Base-by-base conservation (phyloP, 2,113 vertebrate species). In the Pogona vitticeps region DNA sequence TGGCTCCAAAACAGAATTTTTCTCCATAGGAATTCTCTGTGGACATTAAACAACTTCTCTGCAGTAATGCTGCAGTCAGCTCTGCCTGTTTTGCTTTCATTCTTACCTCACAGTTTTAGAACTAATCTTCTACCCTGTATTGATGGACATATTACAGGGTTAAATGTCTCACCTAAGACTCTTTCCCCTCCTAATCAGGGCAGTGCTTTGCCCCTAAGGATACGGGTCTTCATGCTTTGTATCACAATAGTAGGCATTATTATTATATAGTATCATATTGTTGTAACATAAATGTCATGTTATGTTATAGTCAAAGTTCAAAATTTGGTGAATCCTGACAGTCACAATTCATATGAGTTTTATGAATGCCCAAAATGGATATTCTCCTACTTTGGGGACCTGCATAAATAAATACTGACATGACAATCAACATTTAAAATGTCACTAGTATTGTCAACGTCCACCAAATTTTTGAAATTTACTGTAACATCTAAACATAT, bases 11-110 rank as follows among this genome's bases (percentile, higher is more conserved):
- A n/a, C 42, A 46, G 59, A 83, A 87, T 33, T 23, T 83, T 65
- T 90, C 68, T 63, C 61, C 58, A n/a, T 89, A 63, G 88, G 89
- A 68, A 85, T 82, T 88, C 0, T 83, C 61, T 78, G 38, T 88
- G 76, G 84, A 42, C 83, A 90, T 84, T 31, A 76, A 83, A 91
- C 31, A n/a, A 23, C 52, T 78, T 86, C 76, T 73, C 65, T 80
- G 52, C 70, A 70, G 31, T 65, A 40, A 46, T 46, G 42, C 68
- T 65, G 46, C 23, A 67, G 28, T 40, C 9, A 26, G 42, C 83
- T 91, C 65, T 52, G 42, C 81, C 90, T 89, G 70, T 84, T 82
- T 92, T 86, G 68, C 20, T 52, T 91, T 73, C 38, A 6, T 73
- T 87, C 63, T 84, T 68, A 2, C 58, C 91, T 91, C 78, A n/a